Conservation (phyloP, 2,888 invertebrate genomes). For the Rhimphoctona megacephalus region DNA sequence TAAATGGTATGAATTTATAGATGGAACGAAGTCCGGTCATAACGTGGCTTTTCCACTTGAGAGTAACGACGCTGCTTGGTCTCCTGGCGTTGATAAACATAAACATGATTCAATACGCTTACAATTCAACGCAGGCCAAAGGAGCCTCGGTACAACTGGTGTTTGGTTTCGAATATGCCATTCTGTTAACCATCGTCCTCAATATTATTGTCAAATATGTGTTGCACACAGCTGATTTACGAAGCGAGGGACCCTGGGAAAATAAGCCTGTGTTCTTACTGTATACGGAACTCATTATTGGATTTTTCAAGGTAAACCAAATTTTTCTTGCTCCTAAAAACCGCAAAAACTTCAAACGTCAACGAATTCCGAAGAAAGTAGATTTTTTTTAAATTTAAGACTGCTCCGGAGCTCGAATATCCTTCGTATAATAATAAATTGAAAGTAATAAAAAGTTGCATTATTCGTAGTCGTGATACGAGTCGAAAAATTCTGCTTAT, state of each 20-base stretch:
- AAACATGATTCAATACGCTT: slow-evolving; percentile 96
- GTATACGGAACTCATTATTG: slow-evolving; percentile 98
- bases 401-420: neutral
- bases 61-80: slow-evolving; percentile 93
- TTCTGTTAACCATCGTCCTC: slow-evolving; percentile 95
- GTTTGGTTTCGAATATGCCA: slow-evolving; percentile 99
- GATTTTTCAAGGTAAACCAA: slow-evolving; percentile 89
- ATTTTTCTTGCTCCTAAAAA: neutral
- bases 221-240: slow-evolving; percentile 93
- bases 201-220: slow-evolving; percentile 97
- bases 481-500: neutral
- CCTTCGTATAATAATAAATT: neutral
- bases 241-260: slow-evolving; percentile 99
- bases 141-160: slow-evolving; percentile 99
- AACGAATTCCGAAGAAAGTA: neutral
- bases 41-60: slow-evolving; percentile 96
- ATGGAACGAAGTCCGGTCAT: slow-evolving; percentile 99
- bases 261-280: slow-evolving; percentile 99
- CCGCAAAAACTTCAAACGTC: neutral
- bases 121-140: slow-evolving; percentile 95
- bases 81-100: slow-evolving; percentile 94
- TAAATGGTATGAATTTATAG: slow-evolving; percentile 86
- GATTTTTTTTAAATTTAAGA: neutral
- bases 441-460: neutral
- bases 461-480: neutral